Conservation (phyloP, 2,888 invertebrate species). For the Diaperis boleti region DNA sequence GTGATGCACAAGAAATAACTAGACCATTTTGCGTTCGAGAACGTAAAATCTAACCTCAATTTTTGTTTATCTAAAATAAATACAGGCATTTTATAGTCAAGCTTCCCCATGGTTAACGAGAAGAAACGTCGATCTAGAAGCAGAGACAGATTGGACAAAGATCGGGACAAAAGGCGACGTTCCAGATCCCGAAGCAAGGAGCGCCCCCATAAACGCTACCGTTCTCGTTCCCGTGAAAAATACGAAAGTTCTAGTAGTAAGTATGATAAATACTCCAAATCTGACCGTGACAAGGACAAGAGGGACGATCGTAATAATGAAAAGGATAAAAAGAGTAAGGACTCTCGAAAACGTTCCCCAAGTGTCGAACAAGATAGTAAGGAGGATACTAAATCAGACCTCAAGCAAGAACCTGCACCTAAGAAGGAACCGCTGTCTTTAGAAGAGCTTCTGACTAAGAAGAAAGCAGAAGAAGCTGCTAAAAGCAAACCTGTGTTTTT, state of each 20-base stretch:
- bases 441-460: constrained; percentile 95
- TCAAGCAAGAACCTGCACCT: constrained; percentile 53
- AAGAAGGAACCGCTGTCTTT: constrained; percentile 92
- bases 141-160: constrained; percentile 63
- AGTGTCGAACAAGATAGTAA: constrained; percentile 57
- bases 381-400: constrained; percentile 47
- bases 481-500: constrained; percentile 97
- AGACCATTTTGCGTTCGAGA: neutral
- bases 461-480: constrained; percentile 95
- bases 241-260: constrained; percentile 52
- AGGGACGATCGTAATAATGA: constrained; percentile 55
- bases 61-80: constrained; percentile 19
- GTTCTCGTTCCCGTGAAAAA: constrained; percentile 62
- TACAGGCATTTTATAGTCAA: neutral
- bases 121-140: constrained; percentile 65
- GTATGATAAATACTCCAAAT: constrained; percentile 52
- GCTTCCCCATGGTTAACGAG: constrained; percentile 60
- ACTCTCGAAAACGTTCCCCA: constrained; percentile 62
- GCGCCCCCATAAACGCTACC: constrained; percentile 57
- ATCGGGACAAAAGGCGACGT: constrained; percentile 58
- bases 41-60: constrained; percentile 14
- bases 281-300: constrained; percentile 59
- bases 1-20: neutral
- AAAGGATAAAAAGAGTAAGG: constrained; percentile 60
- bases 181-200: constrained; percentile 64